Base-by-base conservation (phyloP, 2,797 vertebrate genomes). In the Sebastes taczanowskii region DNA sequence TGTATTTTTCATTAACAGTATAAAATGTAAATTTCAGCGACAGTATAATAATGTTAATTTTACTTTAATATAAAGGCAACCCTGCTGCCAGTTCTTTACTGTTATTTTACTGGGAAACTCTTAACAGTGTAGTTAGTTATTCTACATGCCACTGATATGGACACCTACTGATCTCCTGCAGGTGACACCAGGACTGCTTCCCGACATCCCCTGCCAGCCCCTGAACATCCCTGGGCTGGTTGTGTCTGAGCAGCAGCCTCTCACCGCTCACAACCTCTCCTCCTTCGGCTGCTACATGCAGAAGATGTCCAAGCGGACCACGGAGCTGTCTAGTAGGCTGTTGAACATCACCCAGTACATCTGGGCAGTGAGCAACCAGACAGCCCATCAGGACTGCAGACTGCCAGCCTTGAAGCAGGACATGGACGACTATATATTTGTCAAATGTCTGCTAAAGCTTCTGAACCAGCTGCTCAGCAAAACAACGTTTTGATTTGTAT, bases 361-460 rank as follows among this genome's bases (percentile, higher is more conserved):
- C 0, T 2, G 4, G 0, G 14, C 2, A 0, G 13, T 64, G 1
- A 4, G 3, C 0, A 0, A 0, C 5, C 0, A 0, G 2, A 0
- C 0, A 0, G 1, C 1, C 3, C 0, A 3, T 0, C 3, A 9
- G 13, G 2, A 1, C 25, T 77, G 58, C 52, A 59, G 4, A 10
- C 23, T 64, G 0, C 78, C 78, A 7, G 0, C 0, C 8, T 81
- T 79, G 1, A 0, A 30, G 2, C 2, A 65, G 2, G 3, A 18
- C 0, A 3, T 20, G 10, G 3, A 80, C 0, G 6, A 0, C 0
- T 20, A 59, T 2, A 0, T 2, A 14, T 72, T 75, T 9, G 16
- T 78, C 6, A 82, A 65, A 27, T 89, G 78, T 35, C 20, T 94
- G 11, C 83, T 95, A 49, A 0, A 81, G 20, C 16, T 25, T 42